Base-by-base conservation (phyloP, 1,140 invertebrate genomes). In the Polyergus mexicanus region DNA sequence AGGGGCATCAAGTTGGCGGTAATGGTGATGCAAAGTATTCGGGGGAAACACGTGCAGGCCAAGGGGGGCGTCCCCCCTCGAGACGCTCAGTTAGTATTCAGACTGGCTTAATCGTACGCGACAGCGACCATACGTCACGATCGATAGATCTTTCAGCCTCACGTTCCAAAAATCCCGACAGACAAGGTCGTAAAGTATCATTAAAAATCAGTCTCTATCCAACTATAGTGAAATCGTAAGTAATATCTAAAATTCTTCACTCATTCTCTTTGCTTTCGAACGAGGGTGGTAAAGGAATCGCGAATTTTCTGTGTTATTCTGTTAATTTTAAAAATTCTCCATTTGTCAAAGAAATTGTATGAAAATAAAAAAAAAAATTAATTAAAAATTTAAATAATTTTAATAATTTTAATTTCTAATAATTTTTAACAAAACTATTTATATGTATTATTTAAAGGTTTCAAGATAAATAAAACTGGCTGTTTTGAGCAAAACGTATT, bases 11-110 rank as follows among this genome's bases (percentile, higher is more conserved):
- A 90, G 86, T 86, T 87, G 83, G 68, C 88, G 77, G 89, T 89
- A 86, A 89, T 75, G 83, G 88, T 88, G 89, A 90, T 90, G 89
- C 89, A 90, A 90, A 90, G 81, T 90, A 90, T 90, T 90, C 69
- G 62, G 51, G 83, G 78, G 86, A 89, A 90, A 90, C 89, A 90
- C 89, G 89, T 90, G 89, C 89, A 81, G 60, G 8, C 58, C 83
- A 22, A 80, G 51, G 77, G 88, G 80, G 62, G 10, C 8, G 10
- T 13, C 38, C 60, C 47, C 56, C 51, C 63, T 68, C 62, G 69
- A 62, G 78, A 44, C 60, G 68, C 54, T 54, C 66, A n/a, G 78
- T 83, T 83, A 84, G 65, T 71, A 81, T 86, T 81, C 84, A 74
- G 72, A 72, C 65, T 63, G 65, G 84, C 56, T 85, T 80, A 86